Conservation (phyloP, 2,888 invertebrate species). For the Corbicula japonica region DNA sequence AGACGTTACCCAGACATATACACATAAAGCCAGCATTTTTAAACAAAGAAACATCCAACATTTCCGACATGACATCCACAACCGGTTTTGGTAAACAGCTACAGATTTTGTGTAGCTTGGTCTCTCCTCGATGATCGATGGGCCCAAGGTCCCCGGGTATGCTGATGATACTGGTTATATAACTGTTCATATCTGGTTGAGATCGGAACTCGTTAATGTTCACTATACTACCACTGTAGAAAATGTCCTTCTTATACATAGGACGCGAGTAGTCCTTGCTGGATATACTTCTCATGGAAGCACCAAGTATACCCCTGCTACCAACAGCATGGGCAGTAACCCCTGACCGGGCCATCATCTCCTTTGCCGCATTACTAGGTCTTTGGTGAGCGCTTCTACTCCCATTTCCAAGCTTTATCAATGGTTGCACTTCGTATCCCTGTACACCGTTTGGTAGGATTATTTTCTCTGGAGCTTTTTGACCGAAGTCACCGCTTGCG, state of each 20-base stretch:
- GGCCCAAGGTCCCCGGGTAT: conserved; percentile 89
- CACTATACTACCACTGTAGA: conserved; percentile 97
- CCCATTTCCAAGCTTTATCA: conserved; percentile 69
- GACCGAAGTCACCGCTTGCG: conserved; percentile 39
- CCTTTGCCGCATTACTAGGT: conserved; percentile 60
- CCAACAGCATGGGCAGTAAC: conserved; percentile 41
- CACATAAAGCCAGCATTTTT: conserved; percentile 96
- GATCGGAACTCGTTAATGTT: conserved; percentile 95
- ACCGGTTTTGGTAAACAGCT: conserved; percentile 85
- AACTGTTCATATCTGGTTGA: conserved; percentile 95
- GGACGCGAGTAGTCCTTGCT: conserved; percentile 89
- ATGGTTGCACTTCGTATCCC: conserved; percentile 69
- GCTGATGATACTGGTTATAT: conserved; percentile 96
- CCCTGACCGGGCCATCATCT: conserved; percentile 57
- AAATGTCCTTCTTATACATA: conserved; percentile 97
- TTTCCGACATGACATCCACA: conserved; percentile 90
- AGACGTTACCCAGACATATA: conserved; percentile 94
- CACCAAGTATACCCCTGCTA: conserved; percentile 41
- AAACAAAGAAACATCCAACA: conserved; percentile 96
- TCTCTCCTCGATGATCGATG: conserved; percentile 63
- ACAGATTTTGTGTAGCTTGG: conserved; percentile 66
- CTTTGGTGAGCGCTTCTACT: conserved; percentile 39
- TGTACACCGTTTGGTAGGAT: conserved; percentile 63
- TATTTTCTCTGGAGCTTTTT: conserved; percentile 29
- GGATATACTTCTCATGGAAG: conserved; percentile 58